A percentile compares a stretch with the other conserved stretches of the same genome.
Conservation (phyloP, 1,140 invertebrate species). For the Brachionus rubens region DNA sequence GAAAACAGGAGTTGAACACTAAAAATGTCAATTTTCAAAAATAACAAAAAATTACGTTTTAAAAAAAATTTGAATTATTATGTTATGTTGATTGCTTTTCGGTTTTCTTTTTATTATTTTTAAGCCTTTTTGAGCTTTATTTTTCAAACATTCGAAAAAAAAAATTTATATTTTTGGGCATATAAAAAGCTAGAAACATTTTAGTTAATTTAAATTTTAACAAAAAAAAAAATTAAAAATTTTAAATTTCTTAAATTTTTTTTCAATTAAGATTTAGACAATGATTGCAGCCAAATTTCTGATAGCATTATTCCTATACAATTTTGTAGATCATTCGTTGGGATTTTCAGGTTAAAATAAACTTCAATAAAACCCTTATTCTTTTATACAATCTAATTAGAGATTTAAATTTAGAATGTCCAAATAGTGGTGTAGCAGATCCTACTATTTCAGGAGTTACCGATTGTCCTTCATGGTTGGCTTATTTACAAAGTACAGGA, state of each 20-base stretch:
- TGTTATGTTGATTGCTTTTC: conserved; percentile 12
- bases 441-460: neutral
- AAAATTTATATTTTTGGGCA: neutral
- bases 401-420: too few relatives aligned
- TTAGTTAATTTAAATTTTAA: too few relatives aligned
- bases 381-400: too few relatives aligned
- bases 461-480: conserved; percentile 40
- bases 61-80: neutral
- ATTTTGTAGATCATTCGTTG: too few relatives aligned
- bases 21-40: neutral
- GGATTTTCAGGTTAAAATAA: too few relatives aligned
- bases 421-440: conserved; percentile 1
- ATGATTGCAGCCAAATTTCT: too few relatives aligned
- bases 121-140: neutral
- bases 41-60: neutral
- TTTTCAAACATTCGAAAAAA: conserved; percentile 13
- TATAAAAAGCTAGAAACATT: too few relatives aligned
- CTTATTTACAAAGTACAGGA: neutral
- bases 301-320: too few relatives aligned
- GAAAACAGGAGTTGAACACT: neutral
- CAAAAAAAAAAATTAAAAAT: conserved; percentile 1
- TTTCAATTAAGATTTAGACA: neutral
- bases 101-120: conserved; percentile 5
- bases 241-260: neutral
- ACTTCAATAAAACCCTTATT: too few relatives aligned